Percentiles rank a stretch among this genome's conserved stretches.
phyloP scores from a whole-genome alignment of 2,797 vertebrate genomes.

The Ctenochaetus hawaiiensis region DNA sequence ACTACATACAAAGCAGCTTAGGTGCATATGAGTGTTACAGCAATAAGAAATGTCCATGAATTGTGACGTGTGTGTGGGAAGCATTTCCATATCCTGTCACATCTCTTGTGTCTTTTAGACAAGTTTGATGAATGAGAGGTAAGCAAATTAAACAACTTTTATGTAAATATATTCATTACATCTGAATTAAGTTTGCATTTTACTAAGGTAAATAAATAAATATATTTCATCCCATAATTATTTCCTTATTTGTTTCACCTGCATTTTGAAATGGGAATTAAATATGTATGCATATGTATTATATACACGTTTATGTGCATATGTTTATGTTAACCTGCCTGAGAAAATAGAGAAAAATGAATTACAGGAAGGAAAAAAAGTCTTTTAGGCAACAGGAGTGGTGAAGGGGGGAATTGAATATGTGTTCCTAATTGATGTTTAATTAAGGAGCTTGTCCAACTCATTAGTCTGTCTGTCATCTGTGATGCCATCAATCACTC shows the following conservation, averaged over 20 bases:
- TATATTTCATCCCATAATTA: conserved; percentile 45
- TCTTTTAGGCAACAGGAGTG: background rate
- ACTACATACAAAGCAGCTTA: background rate
- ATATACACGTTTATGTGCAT: too few species aligned
- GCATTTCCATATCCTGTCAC: conserved; percentile 28
- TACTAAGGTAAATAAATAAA: conserved; percentile 42
- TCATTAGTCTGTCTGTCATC: conserved; percentile 82
- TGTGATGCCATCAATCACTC: conserved; percentile 79
- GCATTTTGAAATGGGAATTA: conserved; percentile 33
- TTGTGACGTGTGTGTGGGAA: conserved; percentile 8
- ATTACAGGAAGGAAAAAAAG: background rate
- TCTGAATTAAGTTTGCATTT: conserved; percentile 51
- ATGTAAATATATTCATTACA: conserved; percentile 70
- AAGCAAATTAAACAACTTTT: conserved; percentile 59
- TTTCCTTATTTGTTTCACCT: conserved; percentile 30
- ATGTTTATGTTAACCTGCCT: background rate
- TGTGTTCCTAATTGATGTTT: conserved; percentile 82
- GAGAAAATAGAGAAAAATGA: conserved; percentile 14
- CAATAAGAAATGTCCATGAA: background rate
- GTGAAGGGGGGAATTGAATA: conserved; percentile 60
- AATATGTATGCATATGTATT: background rate
- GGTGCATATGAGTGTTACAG: background rate
- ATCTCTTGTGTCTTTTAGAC: conserved; percentile 26
- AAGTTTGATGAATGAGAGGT: conserved; percentile 61
- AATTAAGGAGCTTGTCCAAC: conserved; percentile 84